A percentile compares a stretch with the other conserved stretches of the same genome.
Conservation (phyloP, 2,113 vertebrate species). For the Nesoenas mayeri region DNA sequence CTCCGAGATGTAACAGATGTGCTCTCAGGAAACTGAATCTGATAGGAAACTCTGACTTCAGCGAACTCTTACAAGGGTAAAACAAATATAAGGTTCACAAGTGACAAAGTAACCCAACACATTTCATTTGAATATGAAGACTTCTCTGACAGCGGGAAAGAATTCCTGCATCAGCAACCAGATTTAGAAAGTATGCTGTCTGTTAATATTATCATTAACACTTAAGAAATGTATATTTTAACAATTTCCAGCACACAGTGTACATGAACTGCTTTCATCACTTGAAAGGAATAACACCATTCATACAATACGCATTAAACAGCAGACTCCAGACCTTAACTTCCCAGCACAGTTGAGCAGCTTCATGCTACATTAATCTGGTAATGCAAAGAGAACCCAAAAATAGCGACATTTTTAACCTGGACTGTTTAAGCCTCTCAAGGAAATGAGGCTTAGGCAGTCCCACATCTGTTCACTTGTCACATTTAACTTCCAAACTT, state of each 20-base stretch:
- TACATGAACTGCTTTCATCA: background rate
- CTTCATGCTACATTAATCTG: slow-evolving; percentile 50
- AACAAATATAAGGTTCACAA: background rate
- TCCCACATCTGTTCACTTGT: slow-evolving; percentile 54
- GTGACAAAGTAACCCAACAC: background rate
- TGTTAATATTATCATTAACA: background rate
- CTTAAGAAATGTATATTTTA: background rate
- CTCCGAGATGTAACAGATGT: slow-evolving; percentile 1
- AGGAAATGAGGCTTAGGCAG: slow-evolving; percentile 48
- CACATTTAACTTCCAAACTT: slow-evolving; percentile 16
- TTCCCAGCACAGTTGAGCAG: slow-evolving; percentile 16
- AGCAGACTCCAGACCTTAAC: background rate
- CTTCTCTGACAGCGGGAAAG: background rate
- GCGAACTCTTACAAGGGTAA: background rate
- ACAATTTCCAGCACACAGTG: background rate
- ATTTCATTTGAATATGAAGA: background rate
- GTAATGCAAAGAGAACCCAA: slow-evolving; percentile 19
- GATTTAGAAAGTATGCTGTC: background rate
- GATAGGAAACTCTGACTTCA: background rate
- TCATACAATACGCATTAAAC: background rate
- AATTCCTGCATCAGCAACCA: background rate
- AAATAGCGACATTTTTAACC: slow-evolving; percentile 53
- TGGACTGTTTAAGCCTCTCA: background rate
- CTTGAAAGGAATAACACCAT: background rate
- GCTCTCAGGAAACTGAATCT: slow-evolving; percentile 5